Evolutionary conservation across 2,888 invertebrate genomes (phyloP).

Genomic region (Nesidiocoris tenuis): DNA sequence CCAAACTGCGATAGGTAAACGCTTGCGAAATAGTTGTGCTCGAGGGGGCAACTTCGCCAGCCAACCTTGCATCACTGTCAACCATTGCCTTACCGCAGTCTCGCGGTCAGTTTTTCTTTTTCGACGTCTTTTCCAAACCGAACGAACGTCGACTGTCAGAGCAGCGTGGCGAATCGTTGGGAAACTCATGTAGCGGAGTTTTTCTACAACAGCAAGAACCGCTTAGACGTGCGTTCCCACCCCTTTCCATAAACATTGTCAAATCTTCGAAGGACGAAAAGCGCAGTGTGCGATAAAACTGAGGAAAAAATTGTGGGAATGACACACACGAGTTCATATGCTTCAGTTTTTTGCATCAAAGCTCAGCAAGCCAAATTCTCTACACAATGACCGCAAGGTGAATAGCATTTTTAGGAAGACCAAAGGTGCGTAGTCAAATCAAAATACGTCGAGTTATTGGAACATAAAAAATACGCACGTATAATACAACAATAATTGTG

Average conservation of each 20-base stretch:
- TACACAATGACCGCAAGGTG: no score
- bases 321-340: no score
- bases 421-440: no score
- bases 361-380: no score
- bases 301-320: no score
- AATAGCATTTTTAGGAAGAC: no score
- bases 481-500: no score
- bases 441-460: no score
- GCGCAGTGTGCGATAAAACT: no score
- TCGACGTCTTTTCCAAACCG: constrained; percentile 15
- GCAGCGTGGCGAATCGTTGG: constrained; percentile 37
- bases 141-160: constrained; percentile 1
- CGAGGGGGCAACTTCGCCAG: constrained; percentile 12
- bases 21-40: constrained; percentile 41
- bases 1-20: constrained; percentile 10
- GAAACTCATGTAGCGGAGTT: constrained; percentile 28
- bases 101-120: constrained; percentile 5
- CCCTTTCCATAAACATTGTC: not conserved
- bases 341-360: no score
- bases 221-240: not conserved
- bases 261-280: not conserved
- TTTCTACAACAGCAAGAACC: not conserved
- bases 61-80: constrained; percentile 28
- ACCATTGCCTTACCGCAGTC: not conserved
- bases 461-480: no score